Evolutionary conservation across 2,888 invertebrate genomes (phyloP).

Genomic region (Thymelicus acteon): DNA sequence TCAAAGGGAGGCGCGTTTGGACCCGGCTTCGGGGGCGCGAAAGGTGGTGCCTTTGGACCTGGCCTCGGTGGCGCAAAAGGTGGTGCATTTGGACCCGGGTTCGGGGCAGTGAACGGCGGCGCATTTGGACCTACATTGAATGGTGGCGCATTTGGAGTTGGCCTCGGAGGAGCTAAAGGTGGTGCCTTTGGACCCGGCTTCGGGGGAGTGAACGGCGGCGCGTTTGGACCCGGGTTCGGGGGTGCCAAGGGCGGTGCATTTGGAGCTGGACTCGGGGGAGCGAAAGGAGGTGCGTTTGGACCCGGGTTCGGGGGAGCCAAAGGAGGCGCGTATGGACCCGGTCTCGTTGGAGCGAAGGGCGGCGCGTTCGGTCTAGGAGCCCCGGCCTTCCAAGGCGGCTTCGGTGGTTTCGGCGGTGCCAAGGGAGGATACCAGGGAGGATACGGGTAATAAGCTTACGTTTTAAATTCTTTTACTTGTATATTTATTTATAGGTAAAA

Average conservation of each 20-base stretch:
- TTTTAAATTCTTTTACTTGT: too few relatives aligned
- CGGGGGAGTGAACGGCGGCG: slow-evolving; percentile 37
- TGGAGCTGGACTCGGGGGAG: slow-evolving; percentile 10
- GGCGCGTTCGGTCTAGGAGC: slow-evolving; percentile 12
- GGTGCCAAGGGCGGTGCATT: slow-evolving; percentile 39
- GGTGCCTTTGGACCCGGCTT: too few relatives aligned
- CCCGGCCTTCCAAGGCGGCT: slow-evolving; percentile 6
- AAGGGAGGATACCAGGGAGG: slow-evolving; percentile 50
- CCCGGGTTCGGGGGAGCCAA: too few relatives aligned
- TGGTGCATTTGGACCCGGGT: slow-evolving; percentile 39
- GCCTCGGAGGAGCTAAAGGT: too few relatives aligned
- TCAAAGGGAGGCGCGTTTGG: neutral
- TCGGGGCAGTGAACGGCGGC: slow-evolving; percentile 42
- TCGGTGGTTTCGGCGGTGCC: slow-evolving; percentile 38
- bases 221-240: slow-evolving; percentile 39
- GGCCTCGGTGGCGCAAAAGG: slow-evolving; percentile 23
- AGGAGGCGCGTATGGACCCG: slow-evolving; percentile 42
- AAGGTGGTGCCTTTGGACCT: too few relatives aligned
- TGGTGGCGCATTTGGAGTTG: slow-evolving; percentile 9
- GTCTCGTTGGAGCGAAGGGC: slow-evolving; percentile 39
- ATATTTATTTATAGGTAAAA: too few relatives aligned
- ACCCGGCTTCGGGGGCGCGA: neutral
- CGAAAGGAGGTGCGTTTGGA: too few relatives aligned
- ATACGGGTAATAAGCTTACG: slow-evolving; percentile 51
- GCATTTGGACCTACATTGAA: slow-evolving; percentile 30